Base-by-base conservation (phyloP, 2,888 invertebrate genomes). In the Julus scandinavius region DNA sequence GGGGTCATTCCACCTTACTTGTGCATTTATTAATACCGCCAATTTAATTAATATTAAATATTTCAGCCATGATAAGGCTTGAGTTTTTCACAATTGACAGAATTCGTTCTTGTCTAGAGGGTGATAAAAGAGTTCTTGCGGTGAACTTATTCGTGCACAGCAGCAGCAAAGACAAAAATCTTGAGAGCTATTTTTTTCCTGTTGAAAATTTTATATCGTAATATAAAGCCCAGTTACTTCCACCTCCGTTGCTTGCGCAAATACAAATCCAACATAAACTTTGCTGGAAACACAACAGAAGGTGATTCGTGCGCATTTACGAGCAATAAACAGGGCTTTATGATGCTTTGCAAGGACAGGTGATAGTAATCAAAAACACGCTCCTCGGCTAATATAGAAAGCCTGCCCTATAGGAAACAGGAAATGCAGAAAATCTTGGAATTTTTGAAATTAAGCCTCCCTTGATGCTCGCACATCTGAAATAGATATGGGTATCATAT, bases 291-390 rank as follows among this genome's bases (percentile, higher is more conserved):
- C 80, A 80, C 80, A 80, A 80, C 38, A 29, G 38, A 80, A 80
- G 80, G 80, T 80, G 38, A 80, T 80, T 80, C 80, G 80, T 9
- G 7, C 80, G 20, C 80, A 80, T 80, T 80, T 80, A 80, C 80
- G 80, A 80, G 80, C 80, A 80, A 80, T 80, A 80, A 80, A 80
- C 80, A 80, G 80, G 38, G 80, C 80, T 80, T 80, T 80, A 80
- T 80, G 38, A 80, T 80, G 80, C 38, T 38, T 80, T 80, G 80
- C 29, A 80, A 80, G 80, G 80, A 80, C 80, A 80, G 80, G 80
- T 80, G 80, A 80, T 80, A 80, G 80, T 80, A 80, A 80, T 80
- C 80, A 80, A 80, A 20, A 80, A 80, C 80, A 80, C 80, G 38
- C 29, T 13, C 45, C 45, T 11, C 38, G 80, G 29, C 29, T 80